Percentiles rank a stretch among this genome's conserved stretches.
Conservation (phyloP, 2,888 invertebrate species). For the Amiota communis region DNA sequence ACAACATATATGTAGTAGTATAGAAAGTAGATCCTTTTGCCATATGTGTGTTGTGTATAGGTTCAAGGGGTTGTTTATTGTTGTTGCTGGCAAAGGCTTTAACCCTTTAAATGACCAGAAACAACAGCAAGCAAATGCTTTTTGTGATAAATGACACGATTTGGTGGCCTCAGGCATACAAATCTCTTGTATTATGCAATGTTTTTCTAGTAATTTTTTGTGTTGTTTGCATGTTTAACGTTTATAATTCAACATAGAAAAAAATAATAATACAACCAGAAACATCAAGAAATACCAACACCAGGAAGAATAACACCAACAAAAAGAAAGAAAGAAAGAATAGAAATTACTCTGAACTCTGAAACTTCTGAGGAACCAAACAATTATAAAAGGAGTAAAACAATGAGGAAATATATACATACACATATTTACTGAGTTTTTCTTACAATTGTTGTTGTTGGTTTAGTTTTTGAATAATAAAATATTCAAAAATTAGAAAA, state of each 20-base stretch:
- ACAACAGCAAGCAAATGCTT: constrained; percentile 32
- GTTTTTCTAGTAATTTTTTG: constrained; percentile 11
- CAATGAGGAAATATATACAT: not conserved
- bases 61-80: not conserved
- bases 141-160: constrained; percentile 55
- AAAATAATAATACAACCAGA: constrained; percentile 4
- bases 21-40: not conserved
- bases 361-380: too few relatives aligned
- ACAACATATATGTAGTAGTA: not conserved
- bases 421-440: not conserved
- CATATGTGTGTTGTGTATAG: not conserved
- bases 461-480: too few relatives aligned
- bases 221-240: constrained; percentile 60
- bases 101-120: constrained; percentile 55
- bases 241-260: constrained; percentile 50
- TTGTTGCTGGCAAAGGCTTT: constrained; percentile 14
- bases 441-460: too few relatives aligned
- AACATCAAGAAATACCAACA: not conserved
- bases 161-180: not conserved
- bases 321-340: too few relatives aligned
- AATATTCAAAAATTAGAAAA: constrained; percentile 1
- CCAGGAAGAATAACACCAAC: too few relatives aligned
- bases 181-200: constrained; percentile 19
- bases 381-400: not conserved
- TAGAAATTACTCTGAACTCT: too few relatives aligned